A percentile compares a stretch with the other conserved stretches of the same genome.
These are phyloP conservation scores for Drosophila rufa DNA, from an alignment of 1,140 invertebrate genomes.

Conservation along the genomic window DNA sequence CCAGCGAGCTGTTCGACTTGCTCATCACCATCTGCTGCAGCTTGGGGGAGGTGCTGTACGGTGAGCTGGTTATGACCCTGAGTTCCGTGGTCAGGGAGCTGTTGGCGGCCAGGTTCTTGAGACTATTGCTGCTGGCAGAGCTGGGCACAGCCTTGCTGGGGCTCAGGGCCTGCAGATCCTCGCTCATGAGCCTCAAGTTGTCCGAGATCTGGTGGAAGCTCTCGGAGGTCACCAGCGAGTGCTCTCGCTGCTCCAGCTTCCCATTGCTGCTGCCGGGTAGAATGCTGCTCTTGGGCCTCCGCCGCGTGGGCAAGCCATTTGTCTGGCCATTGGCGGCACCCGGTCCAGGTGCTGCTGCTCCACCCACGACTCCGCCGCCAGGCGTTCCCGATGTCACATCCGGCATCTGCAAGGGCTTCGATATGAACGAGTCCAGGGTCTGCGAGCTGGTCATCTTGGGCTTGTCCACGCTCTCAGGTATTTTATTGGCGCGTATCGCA, in stretches of 20 bases:
- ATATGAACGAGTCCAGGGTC: slow-evolving; percentile 80
- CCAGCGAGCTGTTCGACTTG: slow-evolving; percentile 69
- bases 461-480: slow-evolving; percentile 75
- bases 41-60: slow-evolving; percentile 61
- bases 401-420: slow-evolving; percentile 82
- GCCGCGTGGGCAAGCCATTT: slow-evolving; percentile 56
- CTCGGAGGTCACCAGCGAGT: slow-evolving; percentile 79
- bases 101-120: slow-evolving; percentile 62
- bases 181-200: slow-evolving; percentile 82
- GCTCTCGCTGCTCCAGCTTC: slow-evolving; percentile 67
- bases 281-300: slow-evolving; percentile 73
- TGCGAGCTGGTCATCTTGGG: slow-evolving; percentile 80
- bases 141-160: slow-evolving; percentile 72
- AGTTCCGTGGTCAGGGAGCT: slow-evolving; percentile 61
- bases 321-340: slow-evolving; percentile 8
- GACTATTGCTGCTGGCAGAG: slow-evolving; percentile 66
- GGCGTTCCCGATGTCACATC: slow-evolving; percentile 79
- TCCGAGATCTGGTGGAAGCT: slow-evolving; percentile 85
- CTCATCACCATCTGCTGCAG: slow-evolving; percentile 67
- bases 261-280: slow-evolving; percentile 39
- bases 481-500: slow-evolving; percentile 84
- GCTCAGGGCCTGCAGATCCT: slow-evolving; percentile 82
- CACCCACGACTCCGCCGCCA: slow-evolving; percentile 10
- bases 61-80: slow-evolving; percentile 72
- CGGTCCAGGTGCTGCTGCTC: neutral